A percentile compares a stretch with the other conserved stretches of the same genome.
Conservation (phyloP, 2,113 vertebrate genomes). For the Arenaria interpres region DNA sequence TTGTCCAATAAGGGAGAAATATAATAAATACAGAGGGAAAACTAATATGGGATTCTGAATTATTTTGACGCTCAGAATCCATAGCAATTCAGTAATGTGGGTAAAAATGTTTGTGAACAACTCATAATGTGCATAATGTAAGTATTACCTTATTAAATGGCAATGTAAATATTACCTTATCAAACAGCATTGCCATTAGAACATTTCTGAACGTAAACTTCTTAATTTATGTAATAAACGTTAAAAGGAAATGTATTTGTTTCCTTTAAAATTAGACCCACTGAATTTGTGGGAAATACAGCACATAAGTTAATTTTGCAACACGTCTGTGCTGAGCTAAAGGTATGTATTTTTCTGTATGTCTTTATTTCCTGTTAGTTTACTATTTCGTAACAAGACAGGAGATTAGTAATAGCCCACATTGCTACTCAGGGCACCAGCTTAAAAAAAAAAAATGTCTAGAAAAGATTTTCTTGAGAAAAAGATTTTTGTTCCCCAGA, state of each 20-base stretch:
- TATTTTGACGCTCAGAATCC: not conserved
- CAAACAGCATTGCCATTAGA: not conserved
- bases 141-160: not conserved
- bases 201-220: not conserved
- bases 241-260: not conserved
- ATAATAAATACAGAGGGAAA: not conserved
- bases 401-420: not conserved
- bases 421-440: not conserved
- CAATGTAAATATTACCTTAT: not conserved
- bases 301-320: not conserved
- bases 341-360: not conserved
- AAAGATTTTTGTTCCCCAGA: not conserved
- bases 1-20: not conserved
- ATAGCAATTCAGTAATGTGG: not conserved
- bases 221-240: not conserved
- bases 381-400: not conserved
- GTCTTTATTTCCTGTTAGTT: not conserved
- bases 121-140: not conserved
- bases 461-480: not conserved
- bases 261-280: not conserved
- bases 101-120: not conserved
- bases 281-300: not conserved
- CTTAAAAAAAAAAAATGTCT: not conserved
- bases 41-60: not conserved
- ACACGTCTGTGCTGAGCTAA: not conserved